These are phyloP conservation scores for Argyrosomus regius DNA, from an alignment of 2,797 vertebrate genomes.

Conservation along the genomic window DNA sequence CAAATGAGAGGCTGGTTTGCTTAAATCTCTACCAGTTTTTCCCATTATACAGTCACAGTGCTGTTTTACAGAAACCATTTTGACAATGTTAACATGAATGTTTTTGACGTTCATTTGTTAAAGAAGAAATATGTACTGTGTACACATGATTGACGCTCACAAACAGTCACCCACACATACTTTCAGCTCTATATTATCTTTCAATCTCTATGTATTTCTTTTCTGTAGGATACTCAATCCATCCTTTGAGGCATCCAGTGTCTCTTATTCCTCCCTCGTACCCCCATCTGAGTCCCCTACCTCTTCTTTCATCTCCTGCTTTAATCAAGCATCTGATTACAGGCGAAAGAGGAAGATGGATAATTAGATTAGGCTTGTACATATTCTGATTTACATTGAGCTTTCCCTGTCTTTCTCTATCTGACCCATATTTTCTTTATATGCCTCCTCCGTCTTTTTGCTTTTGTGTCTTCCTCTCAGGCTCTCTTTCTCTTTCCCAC, in stretches of 20 bases:
- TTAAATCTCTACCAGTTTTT: background rate
- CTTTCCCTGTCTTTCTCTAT: conserved; percentile 67
- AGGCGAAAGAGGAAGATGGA: conserved; percentile 65
- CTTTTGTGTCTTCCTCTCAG: conserved; percentile 54
- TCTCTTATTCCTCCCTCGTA: conserved; percentile 31
- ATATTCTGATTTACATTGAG: conserved; percentile 79
- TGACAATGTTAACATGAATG: background rate
- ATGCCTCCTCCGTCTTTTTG: conserved; percentile 63
- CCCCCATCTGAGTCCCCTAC: conserved; percentile 47
- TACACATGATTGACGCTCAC: background rate
- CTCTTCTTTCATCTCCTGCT: conserved; percentile 67
- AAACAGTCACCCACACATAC: background rate
- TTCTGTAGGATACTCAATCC: conserved; percentile 8
- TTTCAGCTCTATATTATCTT: background rate
- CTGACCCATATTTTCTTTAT: conserved; percentile 74
- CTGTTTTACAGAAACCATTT: background rate
- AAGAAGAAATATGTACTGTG: background rate
- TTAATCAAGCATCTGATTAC: conserved; percentile 77
- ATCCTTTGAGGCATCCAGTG: conserved; percentile 13
- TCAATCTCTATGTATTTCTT: conserved; percentile 27
- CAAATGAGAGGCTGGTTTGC: background rate
- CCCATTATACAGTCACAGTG: no score
- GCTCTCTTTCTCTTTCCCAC: conserved; percentile 25
- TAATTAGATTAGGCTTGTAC: conserved; percentile 82
- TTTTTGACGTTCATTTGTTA: background rate